Base-by-base conservation (phyloP, 2,888 invertebrate genomes). In the Euspilapteryx auroguttella region DNA sequence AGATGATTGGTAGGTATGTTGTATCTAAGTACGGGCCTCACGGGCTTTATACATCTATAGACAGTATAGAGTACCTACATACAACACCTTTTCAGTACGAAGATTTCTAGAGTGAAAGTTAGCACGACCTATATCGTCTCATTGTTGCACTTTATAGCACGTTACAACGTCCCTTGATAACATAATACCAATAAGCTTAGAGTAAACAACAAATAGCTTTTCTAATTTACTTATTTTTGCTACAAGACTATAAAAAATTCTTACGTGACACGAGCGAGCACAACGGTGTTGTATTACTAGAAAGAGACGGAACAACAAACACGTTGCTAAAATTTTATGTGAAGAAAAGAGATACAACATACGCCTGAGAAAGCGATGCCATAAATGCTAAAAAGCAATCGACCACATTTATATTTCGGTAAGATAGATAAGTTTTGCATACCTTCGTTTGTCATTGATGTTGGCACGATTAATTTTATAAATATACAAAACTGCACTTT, bases 231-330 rank as follows among this genome's bases (percentile, higher is more conserved):
- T 42, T 49, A 47, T 50, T 38, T 55, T 49, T 49, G 44, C 49
- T 46, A 54, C 15, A 50, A 53, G 56, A 66, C 68, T 71, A 65
- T 62, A 69, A 55, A 64, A 65, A 68, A 65, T 55, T 62, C 75
- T 75, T 73, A 75, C 73, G 71, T 73, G 75, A 75, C 75, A 75
- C 69, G 71, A 71, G 65, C 69, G 68, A 73, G 75, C 69, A 62
- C 68, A 71, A 73, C 75, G 75, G 75, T 75, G 75, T 75, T 73
- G 73, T 68, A 75, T 75, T 75, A 73, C 75, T 69, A 58, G 64
- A 75, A 52, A 42, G 68, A 65, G 75, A 73, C 42, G 46, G 59
- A 56, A 55, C 49, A 61, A 55, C 44, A 52, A 61, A 62, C 52
- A 56, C 54, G 51, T 55, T 54, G 55, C 51, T 57, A 54, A 53